These are phyloP conservation scores for Rhodeus uyekii DNA, from an alignment of 2,797 vertebrate species.

Conservation along the genomic window DNA sequence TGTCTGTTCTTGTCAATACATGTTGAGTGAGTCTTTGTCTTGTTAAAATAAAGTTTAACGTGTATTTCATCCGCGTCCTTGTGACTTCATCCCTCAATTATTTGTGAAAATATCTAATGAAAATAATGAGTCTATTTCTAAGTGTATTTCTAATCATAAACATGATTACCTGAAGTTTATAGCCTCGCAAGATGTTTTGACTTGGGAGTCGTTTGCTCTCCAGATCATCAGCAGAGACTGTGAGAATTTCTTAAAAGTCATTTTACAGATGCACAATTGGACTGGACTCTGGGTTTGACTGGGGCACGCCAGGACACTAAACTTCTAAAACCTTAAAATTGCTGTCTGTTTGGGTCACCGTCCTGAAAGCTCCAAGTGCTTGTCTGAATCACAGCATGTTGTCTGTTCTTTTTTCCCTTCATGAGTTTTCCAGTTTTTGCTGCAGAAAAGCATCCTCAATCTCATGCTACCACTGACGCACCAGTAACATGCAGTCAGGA, in stretches of 20 bases:
- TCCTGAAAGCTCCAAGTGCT: background rate
- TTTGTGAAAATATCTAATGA: too few species aligned
- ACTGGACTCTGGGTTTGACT: background rate
- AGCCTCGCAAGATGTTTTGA: background rate
- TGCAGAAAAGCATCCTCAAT: background rate
- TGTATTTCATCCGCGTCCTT: too few species aligned
- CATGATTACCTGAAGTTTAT: background rate
- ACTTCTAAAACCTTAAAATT: slow-evolving; percentile 5
- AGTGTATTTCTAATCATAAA: background rate
- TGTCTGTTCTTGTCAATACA: too few species aligned
- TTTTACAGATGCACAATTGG: slow-evolving; percentile 29
- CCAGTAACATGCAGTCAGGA: background rate
- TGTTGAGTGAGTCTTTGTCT: too few species aligned
- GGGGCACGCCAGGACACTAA: background rate
- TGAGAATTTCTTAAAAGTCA: background rate
- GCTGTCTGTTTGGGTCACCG: background rate
- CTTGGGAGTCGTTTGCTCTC: background rate
- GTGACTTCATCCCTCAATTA: too few species aligned
- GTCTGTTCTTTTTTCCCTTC: background rate
- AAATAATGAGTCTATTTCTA: background rate
- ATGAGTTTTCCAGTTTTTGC: slow-evolving; percentile 1
- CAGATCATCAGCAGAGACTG: background rate
- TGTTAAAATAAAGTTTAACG: too few species aligned
- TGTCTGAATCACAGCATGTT: background rate
- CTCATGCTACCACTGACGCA: too few species aligned